Conservation (phyloP, 2,888 invertebrate genomes). For the Drosophila phalerata region DNA sequence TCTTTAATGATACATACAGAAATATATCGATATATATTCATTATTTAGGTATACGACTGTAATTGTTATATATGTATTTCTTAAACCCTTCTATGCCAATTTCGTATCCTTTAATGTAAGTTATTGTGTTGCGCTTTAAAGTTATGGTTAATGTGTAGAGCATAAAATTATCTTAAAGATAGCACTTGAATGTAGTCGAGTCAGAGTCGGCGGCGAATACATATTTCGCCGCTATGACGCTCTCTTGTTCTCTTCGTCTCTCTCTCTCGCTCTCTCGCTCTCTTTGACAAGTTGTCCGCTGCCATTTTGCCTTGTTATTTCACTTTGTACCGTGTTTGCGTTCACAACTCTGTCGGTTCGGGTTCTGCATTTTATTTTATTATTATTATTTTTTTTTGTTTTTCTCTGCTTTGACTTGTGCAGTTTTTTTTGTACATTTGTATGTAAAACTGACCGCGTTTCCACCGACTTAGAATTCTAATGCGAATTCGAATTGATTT, state of each 20-base stretch:
- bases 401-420: conserved; percentile 70
- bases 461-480: conserved; percentile 40
- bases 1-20: background rate
- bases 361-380: conserved; percentile 79
- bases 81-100: background rate
- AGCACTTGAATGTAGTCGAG: conserved; percentile 55
- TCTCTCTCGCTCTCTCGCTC: conserved; percentile 27
- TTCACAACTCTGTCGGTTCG: conserved; percentile 78
- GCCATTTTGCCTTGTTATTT: conserved; percentile 77
- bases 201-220: conserved; percentile 59
- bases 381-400: conserved; percentile 77
- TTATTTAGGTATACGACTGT: too few relatives aligned
- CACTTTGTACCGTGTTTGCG: conserved; percentile 78
- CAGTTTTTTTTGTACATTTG: conserved; percentile 67
- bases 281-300: conserved; percentile 52
- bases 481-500: conserved; percentile 47
- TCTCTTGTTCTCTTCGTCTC: conserved; percentile 52
- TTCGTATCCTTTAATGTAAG: conserved; percentile 16
- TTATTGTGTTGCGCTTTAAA: conserved; percentile 3
- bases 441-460: conserved; percentile 50
- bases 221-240: conserved; percentile 58
- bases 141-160: conserved; percentile 29
- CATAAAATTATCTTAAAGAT: conserved; percentile 39
- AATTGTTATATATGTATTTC: background rate
- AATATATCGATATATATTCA: conserved; percentile 8